Conservation (phyloP, 1,140 invertebrate genomes). For the Aphelenchoides besseyi region DNA sequence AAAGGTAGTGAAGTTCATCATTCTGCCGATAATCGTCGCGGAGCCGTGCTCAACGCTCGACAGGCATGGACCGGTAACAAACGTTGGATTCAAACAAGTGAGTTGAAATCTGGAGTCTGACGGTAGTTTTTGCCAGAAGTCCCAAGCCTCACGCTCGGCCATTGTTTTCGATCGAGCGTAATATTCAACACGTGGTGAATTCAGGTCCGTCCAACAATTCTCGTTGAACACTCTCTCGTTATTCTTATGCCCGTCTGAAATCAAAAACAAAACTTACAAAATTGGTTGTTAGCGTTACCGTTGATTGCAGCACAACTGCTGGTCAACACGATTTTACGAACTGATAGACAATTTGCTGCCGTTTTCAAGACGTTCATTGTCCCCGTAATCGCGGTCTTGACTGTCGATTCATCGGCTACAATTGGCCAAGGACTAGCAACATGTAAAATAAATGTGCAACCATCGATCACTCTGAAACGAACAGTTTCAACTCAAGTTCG, state of each 20-base stretch:
- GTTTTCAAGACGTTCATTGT: slow-evolving; percentile 67
- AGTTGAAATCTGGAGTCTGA: slow-evolving; percentile 65
- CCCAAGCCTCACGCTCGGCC: slow-evolving; percentile 68
- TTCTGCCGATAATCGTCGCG: slow-evolving; percentile 51
- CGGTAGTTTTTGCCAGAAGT: slow-evolving; percentile 61
- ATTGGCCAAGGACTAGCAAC: slow-evolving; percentile 68
- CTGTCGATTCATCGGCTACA: slow-evolving; percentile 64
- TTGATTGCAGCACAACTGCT: slow-evolving; percentile 67
- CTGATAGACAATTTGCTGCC: slow-evolving; percentile 63
- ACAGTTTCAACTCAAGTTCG: not conserved
- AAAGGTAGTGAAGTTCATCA: slow-evolving; percentile 40
- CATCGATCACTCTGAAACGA: slow-evolving; percentile 64
- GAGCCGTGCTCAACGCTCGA: slow-evolving; percentile 63
- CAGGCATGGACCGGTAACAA: slow-evolving; percentile 67
- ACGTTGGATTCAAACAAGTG: slow-evolving; percentile 66
- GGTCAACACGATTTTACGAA: slow-evolving; percentile 68
- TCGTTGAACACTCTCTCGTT: slow-evolving; percentile 65
- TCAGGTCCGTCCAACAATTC: slow-evolving; percentile 66
- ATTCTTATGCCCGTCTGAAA: slow-evolving; percentile 59
- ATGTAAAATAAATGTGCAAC: slow-evolving; percentile 67
- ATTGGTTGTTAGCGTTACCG: slow-evolving; percentile 55
- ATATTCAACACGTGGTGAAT: slow-evolving; percentile 53
- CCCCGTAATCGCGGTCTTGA: slow-evolving; percentile 67
- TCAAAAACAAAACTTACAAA: not conserved
- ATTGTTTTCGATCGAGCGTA: slow-evolving; percentile 68